Percentiles rank a stretch among this genome's conserved stretches.
phyloP scores from a whole-genome alignment of 2,888 invertebrate genomes.

The Lepidochitona cinerea region DNA sequence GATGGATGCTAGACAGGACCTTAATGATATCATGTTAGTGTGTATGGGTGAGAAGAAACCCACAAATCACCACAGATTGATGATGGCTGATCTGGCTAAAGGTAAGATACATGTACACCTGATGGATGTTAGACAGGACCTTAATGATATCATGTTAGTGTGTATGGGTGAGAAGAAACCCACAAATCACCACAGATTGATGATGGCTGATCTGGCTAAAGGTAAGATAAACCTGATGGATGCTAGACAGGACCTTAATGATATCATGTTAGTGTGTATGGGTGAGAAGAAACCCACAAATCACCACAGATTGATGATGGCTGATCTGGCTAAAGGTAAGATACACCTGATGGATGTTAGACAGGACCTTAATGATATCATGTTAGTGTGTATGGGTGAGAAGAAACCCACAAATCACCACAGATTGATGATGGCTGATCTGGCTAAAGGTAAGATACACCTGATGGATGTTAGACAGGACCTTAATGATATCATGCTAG shows the following conservation, averaged over 20 bases:
- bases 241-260: too few relatives aligned
- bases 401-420: slow-evolving; percentile 99
- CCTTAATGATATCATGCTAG: slow-evolving; percentile 65
- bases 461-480: slow-evolving; percentile 85
- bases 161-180: slow-evolving; percentile 98
- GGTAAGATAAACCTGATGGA: slow-evolving; percentile 72
- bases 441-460: slow-evolving; percentile 86
- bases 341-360: slow-evolving; percentile 92
- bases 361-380: slow-evolving; percentile 67
- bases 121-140: slow-evolving; percentile 82
- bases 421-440: slow-evolving; percentile 91
- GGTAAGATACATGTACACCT: too few relatives aligned
- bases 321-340: too few relatives aligned
- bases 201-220: slow-evolving; percentile 94
- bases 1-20: too few relatives aligned
- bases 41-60: too few relatives aligned
- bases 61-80: too few relatives aligned
- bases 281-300: too few relatives aligned
- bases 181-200: slow-evolving; percentile 96
- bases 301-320: too few relatives aligned
- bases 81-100: too few relatives aligned
- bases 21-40: too few relatives aligned
- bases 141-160: slow-evolving; percentile 72
- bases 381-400: slow-evolving; percentile 86
- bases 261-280: too few relatives aligned